A percentile compares a stretch with the other conserved stretches of the same genome.
Evolutionary conservation across 2,888 invertebrate species (phyloP).

Genomic region (Blera fallax): DNA sequence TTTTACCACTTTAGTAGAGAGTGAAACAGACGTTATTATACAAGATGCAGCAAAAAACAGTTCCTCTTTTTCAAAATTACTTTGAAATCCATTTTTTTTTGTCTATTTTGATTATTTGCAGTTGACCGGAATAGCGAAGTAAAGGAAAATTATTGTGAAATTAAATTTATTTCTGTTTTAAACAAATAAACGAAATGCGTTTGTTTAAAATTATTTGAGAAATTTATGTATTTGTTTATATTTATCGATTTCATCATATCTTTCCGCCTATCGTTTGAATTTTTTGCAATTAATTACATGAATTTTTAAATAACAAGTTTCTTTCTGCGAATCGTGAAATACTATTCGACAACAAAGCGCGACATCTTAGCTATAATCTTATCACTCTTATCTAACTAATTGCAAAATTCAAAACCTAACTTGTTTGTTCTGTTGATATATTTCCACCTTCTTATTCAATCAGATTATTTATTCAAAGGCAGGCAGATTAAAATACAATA

Average conservation of each 20-base stretch:
- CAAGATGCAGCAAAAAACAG: too few species aligned
- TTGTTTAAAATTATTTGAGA: too few species aligned
- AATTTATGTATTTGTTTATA: background rate
- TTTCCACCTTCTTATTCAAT: background rate
- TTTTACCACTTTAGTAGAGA: too few species aligned
- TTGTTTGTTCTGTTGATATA: background rate
- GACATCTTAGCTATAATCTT: background rate
- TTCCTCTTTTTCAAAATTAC: too few species aligned
- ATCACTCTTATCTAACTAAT: background rate
- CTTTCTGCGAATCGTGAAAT: background rate
- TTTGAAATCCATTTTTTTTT: too few species aligned
- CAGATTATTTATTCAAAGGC: background rate
- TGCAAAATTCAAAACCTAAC: background rate
- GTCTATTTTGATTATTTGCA: too few species aligned
- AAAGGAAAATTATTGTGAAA: too few species aligned
- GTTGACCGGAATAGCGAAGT: too few species aligned
- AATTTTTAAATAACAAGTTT: background rate
- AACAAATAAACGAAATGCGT: too few species aligned
- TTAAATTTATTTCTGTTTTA: too few species aligned
- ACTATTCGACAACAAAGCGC: background rate
- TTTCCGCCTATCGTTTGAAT: background rate
- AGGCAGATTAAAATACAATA: background rate
- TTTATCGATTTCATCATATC: background rate
- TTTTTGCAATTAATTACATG: background rate
- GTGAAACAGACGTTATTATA: too few species aligned